Evolutionary conservation across 2,797 vertebrate genomes (phyloP), one percentile per base, ranked within the genome.

Genomic region (Halcyon badia): DNA sequence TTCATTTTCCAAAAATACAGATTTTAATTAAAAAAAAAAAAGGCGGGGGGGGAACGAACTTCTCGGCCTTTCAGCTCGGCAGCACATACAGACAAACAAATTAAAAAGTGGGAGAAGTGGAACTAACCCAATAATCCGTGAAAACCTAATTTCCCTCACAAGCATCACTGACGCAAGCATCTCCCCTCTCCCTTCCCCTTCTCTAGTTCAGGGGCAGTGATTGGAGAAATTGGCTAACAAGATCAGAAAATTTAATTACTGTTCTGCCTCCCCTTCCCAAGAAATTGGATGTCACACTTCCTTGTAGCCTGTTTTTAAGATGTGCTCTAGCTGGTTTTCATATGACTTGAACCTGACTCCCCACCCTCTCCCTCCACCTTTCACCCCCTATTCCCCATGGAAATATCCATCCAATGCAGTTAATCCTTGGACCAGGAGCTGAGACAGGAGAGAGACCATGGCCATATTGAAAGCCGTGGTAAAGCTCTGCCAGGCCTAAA

Each of bases 201-300:
- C 97, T 97, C 98, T 96, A 97, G 98, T 98, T 98, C 98, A 94
- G 98, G 98, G 97, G 98, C 98, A 98, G 97, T 97, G 98, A 98
- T 97, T 98, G 98, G 97, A 98, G 98, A 98, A 98, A 98, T 98
- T 98, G 98, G 97, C 97, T 98, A 98, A 98, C 98, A 98, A 98
- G 98, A 98, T 98, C 98, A 98, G 98, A 98, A 98, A 98, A 98
- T 98, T 98, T 98, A 98, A 98, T 98, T 98, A 98, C 97, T 10
- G 95, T 97, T 98, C 96, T 98, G 97, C 95, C 87, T 82, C 97
- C 97, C 96, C 95, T 98, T 98, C 98, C 98, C 98, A 97, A 98
- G 98, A 98, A 98, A 98, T 98, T 98, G 97, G 96, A 98, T 98
- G 98, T 98, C 98, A 98, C 98, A 97, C 96, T 98, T 98, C 94